Conservation (phyloP, 2,888 invertebrate species). For the Ganaspis brasiliensis region DNA sequence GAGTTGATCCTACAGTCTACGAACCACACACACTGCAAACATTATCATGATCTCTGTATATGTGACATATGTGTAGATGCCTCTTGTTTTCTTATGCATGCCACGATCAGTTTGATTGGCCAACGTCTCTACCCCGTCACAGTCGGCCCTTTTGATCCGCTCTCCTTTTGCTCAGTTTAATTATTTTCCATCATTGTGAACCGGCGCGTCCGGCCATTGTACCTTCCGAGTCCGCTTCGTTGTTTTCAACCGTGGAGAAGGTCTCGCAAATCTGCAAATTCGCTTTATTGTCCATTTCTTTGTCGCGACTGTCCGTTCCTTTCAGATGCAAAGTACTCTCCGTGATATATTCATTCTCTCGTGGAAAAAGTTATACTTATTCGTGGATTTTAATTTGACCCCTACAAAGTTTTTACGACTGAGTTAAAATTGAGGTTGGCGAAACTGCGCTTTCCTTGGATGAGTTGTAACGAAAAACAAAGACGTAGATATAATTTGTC, state of each 20-base stretch:
- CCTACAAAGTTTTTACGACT: no score
- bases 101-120: constrained; percentile 50
- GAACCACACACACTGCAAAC: constrained; percentile 3
- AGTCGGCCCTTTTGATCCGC: constrained; percentile 73
- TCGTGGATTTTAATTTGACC: neutral
- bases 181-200: constrained; percentile 75
- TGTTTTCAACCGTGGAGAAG: constrained; percentile 52
- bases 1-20: neutral
- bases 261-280: constrained; percentile 51
- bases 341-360: neutral
- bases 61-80: constrained; percentile 1
- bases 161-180: constrained; percentile 68
- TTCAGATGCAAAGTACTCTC: neutral
- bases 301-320: constrained; percentile 4
- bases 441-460: no score
- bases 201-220: constrained; percentile 65
- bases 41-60: neutral
- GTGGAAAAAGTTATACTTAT: neutral
- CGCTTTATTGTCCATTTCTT: constrained; percentile 59
- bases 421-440: no score
- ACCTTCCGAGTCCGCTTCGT: constrained; percentile 44
- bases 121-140: constrained; percentile 47
- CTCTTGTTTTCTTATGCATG: constrained; percentile 56
- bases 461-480: no score
- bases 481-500: no score